Evolutionary conservation across 2,888 invertebrate species (phyloP).

Genomic region (Temnothorax rugatulus): DNA sequence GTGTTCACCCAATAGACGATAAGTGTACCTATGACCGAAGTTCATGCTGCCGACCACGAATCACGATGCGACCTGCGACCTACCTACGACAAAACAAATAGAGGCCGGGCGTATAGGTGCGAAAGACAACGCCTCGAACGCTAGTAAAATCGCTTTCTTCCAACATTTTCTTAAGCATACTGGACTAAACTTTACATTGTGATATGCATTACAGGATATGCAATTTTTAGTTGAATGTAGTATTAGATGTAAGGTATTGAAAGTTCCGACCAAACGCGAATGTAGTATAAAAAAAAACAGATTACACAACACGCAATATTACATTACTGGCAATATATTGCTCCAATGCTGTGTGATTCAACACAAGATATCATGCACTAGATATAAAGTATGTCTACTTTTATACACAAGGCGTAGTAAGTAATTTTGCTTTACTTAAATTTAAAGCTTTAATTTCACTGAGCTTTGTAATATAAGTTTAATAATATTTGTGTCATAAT

Average conservation of each 20-base stretch:
- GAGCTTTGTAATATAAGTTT: neutral
- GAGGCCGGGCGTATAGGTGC: conserved; percentile 47
- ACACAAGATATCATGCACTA: neutral
- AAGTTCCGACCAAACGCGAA: neutral
- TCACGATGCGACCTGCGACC: conserved; percentile 72
- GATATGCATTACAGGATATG: neutral
- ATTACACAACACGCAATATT: neutral
- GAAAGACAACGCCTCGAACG: conserved; percentile 11
- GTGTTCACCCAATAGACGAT: conserved; percentile 78
- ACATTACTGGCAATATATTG: neutral
- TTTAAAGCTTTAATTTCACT: neutral
- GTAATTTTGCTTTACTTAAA: neutral
- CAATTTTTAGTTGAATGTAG: neutral
- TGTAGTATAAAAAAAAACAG: neutral
- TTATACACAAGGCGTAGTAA: neutral
- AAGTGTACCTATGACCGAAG: conserved; percentile 61
- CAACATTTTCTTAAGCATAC: conserved; percentile 37
- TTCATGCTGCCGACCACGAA: conserved; percentile 61
- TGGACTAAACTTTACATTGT: neutral
- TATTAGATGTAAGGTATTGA: neutral
- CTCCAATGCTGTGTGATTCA: neutral
- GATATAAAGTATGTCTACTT: neutral
- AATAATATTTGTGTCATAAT: neutral
- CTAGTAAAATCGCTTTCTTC: conserved; percentile 52
- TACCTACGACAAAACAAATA: conserved; percentile 68